Conservation (phyloP, 2,113 vertebrate species). For the Tragelaphus buxtoni region DNA sequence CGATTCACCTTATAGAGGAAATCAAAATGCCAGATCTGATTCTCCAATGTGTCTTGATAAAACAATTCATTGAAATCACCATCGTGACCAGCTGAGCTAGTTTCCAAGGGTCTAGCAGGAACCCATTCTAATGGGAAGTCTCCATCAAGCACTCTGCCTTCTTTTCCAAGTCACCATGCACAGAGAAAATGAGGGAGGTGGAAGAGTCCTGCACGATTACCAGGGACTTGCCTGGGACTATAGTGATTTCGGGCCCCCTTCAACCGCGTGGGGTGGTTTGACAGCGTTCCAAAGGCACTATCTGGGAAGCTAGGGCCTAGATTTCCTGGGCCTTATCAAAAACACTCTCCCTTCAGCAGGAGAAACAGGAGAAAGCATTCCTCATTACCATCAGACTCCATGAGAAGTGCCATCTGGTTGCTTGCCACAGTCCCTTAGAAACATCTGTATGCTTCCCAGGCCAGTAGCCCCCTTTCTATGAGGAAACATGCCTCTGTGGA, state of each 20-base stretch:
- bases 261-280: background rate
- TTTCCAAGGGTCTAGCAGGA: constrained; percentile 21
- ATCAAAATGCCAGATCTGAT: constrained; percentile 42
- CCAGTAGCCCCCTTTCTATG: background rate
- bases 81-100: constrained; percentile 55
- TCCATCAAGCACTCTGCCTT: background rate
- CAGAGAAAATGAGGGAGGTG: background rate
- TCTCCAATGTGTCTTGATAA: background rate
- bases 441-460: background rate
- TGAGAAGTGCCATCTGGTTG: background rate
- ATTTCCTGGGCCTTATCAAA: background rate
- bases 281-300: background rate
- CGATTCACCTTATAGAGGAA: constrained; percentile 9
- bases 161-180: background rate
- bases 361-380: constrained; percentile 21
- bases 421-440: background rate
- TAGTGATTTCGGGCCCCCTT: background rate
- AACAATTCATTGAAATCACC: constrained; percentile 44
- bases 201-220: accelerated
- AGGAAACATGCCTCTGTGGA: background rate
- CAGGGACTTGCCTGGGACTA: background rate
- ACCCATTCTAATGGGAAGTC: constrained; percentile 40
- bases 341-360: background rate
- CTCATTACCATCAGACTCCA: background rate
- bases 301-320: background rate